phyloP scores from a whole-genome alignment of 2,797 vertebrate species.

The Sebastes itinus region DNA sequence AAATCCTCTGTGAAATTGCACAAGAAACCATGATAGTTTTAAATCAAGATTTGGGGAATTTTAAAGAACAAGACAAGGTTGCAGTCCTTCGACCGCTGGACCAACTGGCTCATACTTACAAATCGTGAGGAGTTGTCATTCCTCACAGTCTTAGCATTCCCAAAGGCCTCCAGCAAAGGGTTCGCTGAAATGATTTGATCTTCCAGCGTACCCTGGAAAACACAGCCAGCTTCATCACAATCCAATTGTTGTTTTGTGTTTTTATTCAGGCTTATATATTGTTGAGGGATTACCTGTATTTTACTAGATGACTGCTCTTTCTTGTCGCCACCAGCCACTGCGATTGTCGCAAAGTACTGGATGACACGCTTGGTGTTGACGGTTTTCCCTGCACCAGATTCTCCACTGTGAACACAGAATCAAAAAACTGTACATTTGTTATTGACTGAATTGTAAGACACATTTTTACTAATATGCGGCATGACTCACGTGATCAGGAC shows the following conservation, averaged over 20 bases:
- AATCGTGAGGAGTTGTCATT: constrained; percentile 75
- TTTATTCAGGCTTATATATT: background rate
- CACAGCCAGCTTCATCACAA: background rate
- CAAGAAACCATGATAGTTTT: background rate
- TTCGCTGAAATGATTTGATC: constrained; percentile 78
- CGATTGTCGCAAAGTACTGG: constrained; percentile 82
- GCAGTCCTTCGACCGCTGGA: background rate
- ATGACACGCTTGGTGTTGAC: constrained; percentile 83
- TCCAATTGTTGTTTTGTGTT: background rate
- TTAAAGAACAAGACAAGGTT: no score
- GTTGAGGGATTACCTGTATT: constrained; percentile 50
- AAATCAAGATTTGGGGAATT: background rate
- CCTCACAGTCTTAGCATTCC: constrained; percentile 79
- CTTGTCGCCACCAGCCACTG: constrained; percentile 69
- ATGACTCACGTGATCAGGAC: constrained; percentile 88
- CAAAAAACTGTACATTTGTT: background rate
- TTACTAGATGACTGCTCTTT: constrained; percentile 68
- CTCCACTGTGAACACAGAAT: constrained; percentile 61
- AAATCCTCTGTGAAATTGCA: background rate
- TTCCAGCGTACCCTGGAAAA: constrained; percentile 76
- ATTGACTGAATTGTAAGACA: background rate
- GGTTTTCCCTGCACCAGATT: constrained; percentile 83
- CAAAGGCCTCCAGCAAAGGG: constrained; percentile 76
- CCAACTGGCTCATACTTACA: constrained; percentile 44
- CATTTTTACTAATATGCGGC: background rate